Base-by-base conservation (phyloP, 2,113 vertebrate species). In the Campylomormyrus numenius region DNA sequence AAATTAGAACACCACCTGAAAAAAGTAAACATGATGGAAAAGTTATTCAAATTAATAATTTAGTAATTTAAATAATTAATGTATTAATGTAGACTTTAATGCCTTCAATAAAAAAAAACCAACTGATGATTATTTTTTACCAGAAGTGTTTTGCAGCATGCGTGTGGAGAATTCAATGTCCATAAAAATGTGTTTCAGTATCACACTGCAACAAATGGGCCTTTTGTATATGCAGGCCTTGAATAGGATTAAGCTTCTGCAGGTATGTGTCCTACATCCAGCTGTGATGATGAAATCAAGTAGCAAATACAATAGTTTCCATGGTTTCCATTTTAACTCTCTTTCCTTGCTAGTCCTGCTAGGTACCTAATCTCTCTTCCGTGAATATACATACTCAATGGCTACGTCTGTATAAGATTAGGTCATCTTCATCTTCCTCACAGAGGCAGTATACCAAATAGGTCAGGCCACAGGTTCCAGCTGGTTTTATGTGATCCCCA, bases 281-380 rank as follows among this genome's bases (percentile, higher is more conserved):
- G 92, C 94, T 94, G 92, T 93, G 92, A 93, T 92, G 89, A 91
- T 92, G 94, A 94, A 96, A 94, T 94, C 93, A 92, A 94, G 92
- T 93, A 93, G 92, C 92, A 94, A 94, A 85, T 45, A 93, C 90
- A 92, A 93, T 93, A 93, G 96, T 96, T 96, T 93, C 96, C 95
- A 96, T 96, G 96, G 96, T 96, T 96, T 96, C 95, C 93, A 93
- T 92, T 94, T 94, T 93, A 94, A 92, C 92, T 94, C 93, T 93
- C 90, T 93, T 91, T 92, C 90, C 87, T 90, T 84, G 88, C 56
- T 74, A 35, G 74, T 89, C 27, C 88, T 19, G 39, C 31, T 83
- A 77, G 31, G 70, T 74, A 53, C 49, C 35, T 35, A 39, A 74
- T 24, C 88, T 31, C 11, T 42, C 31, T 87, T 35, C 31, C 19